Evolutionary conservation across 2,888 invertebrate genomes (phyloP).

Genomic region (Flexamia atlantica): DNA sequence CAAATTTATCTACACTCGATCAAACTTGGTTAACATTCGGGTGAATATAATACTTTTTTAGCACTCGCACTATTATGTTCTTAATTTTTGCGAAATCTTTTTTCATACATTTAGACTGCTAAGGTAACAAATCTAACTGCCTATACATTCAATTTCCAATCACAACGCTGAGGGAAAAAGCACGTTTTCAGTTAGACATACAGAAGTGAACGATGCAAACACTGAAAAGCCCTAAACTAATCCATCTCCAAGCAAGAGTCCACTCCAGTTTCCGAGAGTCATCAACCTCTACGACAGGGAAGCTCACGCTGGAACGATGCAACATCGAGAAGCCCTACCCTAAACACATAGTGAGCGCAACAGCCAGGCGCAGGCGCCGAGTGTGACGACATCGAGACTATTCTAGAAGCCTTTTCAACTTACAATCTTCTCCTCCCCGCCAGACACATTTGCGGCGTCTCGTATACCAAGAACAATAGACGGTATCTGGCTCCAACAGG

Average conservation of each 20-base stretch:
- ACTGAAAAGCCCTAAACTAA: conserved; percentile 1
- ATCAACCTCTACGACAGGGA: neutral
- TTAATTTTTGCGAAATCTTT: too few species aligned
- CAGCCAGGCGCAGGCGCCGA: neutral
- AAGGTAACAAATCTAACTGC: too few species aligned
- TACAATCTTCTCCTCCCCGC: conserved; percentile 49
- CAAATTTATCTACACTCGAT: too few species aligned
- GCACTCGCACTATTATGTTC: too few species aligned
- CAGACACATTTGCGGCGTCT: conserved; percentile 44
- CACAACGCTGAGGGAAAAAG: too few species aligned
- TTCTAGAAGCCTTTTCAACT: conserved; percentile 55
- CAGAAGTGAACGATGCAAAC: neutral
- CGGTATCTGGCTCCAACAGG: conserved; percentile 44
- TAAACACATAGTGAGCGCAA: conserved; percentile 30
- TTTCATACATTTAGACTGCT: too few species aligned
- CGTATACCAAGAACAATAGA: conserved; percentile 52
- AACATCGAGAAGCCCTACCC: conserved; percentile 43
- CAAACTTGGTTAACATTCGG: too few species aligned
- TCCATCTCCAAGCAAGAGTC: neutral
- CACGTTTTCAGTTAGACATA: neutral
- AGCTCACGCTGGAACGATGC: conserved; percentile 11
- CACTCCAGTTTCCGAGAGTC: neutral
- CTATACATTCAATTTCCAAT: too few species aligned
- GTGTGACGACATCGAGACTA: conserved; percentile 37
- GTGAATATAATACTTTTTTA: too few species aligned